Evolutionary conservation across 2,113 vertebrate species (phyloP).

Genomic region (Euleptes europaea): DNA sequence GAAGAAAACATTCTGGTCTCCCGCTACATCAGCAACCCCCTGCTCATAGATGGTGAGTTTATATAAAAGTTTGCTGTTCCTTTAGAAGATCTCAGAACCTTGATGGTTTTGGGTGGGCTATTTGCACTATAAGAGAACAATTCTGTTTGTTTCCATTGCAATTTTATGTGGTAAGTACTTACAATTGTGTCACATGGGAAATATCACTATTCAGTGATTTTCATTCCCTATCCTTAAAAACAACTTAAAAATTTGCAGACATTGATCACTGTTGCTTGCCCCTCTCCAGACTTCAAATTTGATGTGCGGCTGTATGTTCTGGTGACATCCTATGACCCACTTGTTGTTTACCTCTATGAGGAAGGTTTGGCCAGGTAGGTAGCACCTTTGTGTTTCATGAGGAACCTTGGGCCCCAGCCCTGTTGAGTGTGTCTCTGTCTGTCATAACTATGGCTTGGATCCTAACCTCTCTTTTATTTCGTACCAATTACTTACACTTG

Average conservation of each 20-base stretch:
- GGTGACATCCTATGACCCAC: constrained; percentile 94
- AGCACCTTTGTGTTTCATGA: neutral
- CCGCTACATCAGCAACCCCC: constrained; percentile 91
- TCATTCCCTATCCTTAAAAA: neutral
- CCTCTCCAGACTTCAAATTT: constrained; percentile 91
- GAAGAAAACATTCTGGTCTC: constrained; percentile 96
- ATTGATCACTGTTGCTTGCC: constrained; percentile 28
- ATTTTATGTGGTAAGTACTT: neutral
- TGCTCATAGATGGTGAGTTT: constrained; percentile 92
- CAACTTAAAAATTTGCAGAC: neutral
- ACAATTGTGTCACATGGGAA: neutral
- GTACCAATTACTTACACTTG: no score
- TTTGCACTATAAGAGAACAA: neutral
- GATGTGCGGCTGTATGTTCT: constrained; percentile 95
- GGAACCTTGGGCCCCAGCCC: neutral
- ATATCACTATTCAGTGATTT: neutral
- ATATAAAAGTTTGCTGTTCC: neutral
- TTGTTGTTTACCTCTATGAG: constrained; percentile 94
- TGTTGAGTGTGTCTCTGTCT: neutral
- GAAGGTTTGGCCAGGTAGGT: constrained; percentile 93
- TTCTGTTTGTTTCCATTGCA: neutral
- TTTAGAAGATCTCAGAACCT: neutral
- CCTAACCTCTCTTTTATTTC: no score
- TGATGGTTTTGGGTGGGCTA: neutral
- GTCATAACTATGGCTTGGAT: no score